Conservation (phyloP, 2,888 invertebrate genomes). For the Helicoverpa assulta region DNA sequence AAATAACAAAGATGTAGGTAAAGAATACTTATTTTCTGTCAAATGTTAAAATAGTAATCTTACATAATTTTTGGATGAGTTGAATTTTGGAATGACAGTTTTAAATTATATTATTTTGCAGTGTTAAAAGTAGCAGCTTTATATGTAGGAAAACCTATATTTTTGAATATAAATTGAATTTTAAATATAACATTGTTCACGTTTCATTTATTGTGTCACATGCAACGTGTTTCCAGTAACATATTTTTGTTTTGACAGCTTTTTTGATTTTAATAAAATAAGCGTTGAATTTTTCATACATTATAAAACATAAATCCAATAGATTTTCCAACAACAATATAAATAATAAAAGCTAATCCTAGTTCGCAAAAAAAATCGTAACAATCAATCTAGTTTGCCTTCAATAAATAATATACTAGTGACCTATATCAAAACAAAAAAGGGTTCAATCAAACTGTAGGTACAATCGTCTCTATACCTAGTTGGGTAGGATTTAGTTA, state of each 20-base stretch:
- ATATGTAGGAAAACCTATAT: background rate
- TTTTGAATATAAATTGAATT: slow-evolving; percentile 40
- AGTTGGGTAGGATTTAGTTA: slow-evolving; percentile 21
- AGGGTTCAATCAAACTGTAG: background rate
- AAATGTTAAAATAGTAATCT: too few species aligned
- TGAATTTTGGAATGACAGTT: too few species aligned
- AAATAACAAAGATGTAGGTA: too few species aligned
- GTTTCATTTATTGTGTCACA: slow-evolving; percentile 24
- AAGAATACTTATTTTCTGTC: too few species aligned
- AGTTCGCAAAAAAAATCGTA: too few species aligned
- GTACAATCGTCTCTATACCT: background rate
- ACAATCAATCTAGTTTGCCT: too few species aligned
- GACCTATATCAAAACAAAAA: background rate
- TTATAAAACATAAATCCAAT: background rate
- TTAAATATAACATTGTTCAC: slow-evolving; percentile 20
- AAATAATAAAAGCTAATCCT: too few species aligned
- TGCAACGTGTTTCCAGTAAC: slow-evolving; percentile 14
- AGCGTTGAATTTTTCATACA: background rate
- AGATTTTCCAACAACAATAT: too few species aligned
- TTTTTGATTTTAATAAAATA: slow-evolving; percentile 17
- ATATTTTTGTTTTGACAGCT: slow-evolving; percentile 20
- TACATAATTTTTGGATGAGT: too few species aligned
- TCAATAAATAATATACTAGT: too few species aligned
- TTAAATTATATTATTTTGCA: too few species aligned
- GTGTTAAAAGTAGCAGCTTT: too few species aligned